Evolutionary conservation across 2,113 vertebrate species (phyloP).

Genomic region (Dissostichus mawsoni): DNA sequence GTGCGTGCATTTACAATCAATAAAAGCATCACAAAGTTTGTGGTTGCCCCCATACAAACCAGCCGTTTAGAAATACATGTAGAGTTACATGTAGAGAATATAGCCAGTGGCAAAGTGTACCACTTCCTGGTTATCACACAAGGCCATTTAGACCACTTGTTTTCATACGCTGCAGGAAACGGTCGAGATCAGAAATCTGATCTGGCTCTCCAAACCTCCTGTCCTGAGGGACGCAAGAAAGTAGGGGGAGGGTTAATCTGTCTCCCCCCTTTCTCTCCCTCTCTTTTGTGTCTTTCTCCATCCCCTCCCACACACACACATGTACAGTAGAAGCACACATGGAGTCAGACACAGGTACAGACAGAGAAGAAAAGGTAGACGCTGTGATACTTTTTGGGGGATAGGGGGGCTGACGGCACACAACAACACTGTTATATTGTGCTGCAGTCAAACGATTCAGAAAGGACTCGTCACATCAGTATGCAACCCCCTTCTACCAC

Average conservation of each 20-base stretch:
- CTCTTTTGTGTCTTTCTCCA: slow-evolving; percentile 58
- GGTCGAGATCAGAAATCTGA: slow-evolving; percentile 81
- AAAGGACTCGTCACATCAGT: slow-evolving; percentile 83
- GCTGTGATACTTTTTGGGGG: slow-evolving; percentile 56
- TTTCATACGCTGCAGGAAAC: slow-evolving; percentile 82
- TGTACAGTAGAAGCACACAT: slow-evolving; percentile 49
- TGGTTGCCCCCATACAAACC: slow-evolving; percentile 22
- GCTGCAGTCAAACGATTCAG: slow-evolving; percentile 79
- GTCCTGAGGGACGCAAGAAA: slow-evolving; percentile 80
- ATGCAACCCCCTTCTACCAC: slow-evolving; percentile 82
- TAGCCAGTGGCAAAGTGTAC: slow-evolving; percentile 58
- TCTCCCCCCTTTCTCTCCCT: slow-evolving; percentile 24
- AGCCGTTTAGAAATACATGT: slow-evolving; percentile 33
- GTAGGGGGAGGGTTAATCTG: slow-evolving; percentile 68
- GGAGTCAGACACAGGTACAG: slow-evolving; percentile 59
- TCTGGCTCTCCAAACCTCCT: slow-evolving; percentile 77
- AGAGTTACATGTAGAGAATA: slow-evolving; percentile 46
- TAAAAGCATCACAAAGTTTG: slow-evolving; percentile 50
- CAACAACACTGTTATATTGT: slow-evolving; percentile 67
- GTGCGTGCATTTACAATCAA: slow-evolving; percentile 56
- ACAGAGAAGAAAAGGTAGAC: slow-evolving; percentile 52
- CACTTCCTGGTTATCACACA: slow-evolving; percentile 79
- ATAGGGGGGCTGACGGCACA: slow-evolving; percentile 17
- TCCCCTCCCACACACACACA: slow-evolving; percentile 47
- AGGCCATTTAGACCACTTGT: slow-evolving; percentile 80